Evolutionary conservation across 2,888 invertebrate species (phyloP), one percentile per base, ranked within the genome.

Genomic region (Hermaeophaga mercurialis): DNA sequence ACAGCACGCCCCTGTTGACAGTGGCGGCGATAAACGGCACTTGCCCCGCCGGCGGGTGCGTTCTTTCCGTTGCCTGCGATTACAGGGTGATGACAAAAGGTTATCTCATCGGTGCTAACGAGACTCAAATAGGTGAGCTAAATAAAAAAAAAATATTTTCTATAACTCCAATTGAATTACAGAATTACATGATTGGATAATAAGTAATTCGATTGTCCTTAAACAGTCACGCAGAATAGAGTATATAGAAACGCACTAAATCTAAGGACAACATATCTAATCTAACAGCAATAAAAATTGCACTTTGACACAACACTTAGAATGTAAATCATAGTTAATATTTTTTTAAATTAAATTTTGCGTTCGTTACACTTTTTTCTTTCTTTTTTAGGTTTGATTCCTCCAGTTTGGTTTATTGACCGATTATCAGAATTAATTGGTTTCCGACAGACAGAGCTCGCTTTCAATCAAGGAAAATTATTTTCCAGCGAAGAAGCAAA

Each of bases 21-120:
- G 90, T 89, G n/a, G 92, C 92, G 54, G 90, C 90, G 24, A 88
- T 94, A 50, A 94, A 91, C 82, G 91, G 91, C 1, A 90, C 91
- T 69, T 81, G 89, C 0, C 91, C 91, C 24, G 92, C 90, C 18
- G 91, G 93, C 3, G 94, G 94, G 0, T 94, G 94, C 69, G 77
- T 94, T 1, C 67, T 94, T 7, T 82, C 94, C 0, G 79, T 88
- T 71, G 84, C 86, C 24, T 92, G 92, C 72, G 94, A 95, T 76
- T 93, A 94, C 76, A 82, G 94, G 58, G 85, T 89, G 0, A 91
- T 94, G 88, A 82, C 87, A n/a, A 89, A 89, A 0, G 89, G 90
- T 64, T 89, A 80, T 69, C 85, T 84, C 9, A 94, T 94, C 52
- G 95, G 94, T 0, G 79, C 94, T 1, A 94, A 94, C 72, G 95